Base-by-base conservation (phyloP, 2,888 invertebrate species). In the Stictocephala bisonia region DNA sequence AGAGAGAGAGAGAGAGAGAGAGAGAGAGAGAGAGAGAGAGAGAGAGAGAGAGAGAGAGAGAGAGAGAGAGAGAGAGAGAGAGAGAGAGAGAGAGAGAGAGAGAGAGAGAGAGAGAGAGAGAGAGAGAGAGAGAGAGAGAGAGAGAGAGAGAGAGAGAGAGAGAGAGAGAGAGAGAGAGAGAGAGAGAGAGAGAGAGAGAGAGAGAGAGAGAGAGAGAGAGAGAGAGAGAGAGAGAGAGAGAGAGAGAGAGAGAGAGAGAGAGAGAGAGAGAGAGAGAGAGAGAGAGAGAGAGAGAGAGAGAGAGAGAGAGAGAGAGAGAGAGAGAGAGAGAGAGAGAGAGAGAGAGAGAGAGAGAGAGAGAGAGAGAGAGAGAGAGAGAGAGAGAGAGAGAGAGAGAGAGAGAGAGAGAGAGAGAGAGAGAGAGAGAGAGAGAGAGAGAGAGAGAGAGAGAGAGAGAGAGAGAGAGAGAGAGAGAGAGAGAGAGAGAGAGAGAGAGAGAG, bases 321-420 rank as follows among this genome's bases (percentile, higher is more conserved):
- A 24, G 29, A 41, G 60, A 58, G 60, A 70, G 70, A 27, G 11
- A 35, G 20, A 35, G 13, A 50, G 26, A 31, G n/a, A 31, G 15
- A 48, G 15, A 56, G 2, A 26, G 26, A 9, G 53, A 31, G 69
- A 31, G 31, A 50, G 51, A 22, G 1, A 69, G 69, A 24, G 26
- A 22, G 50, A 31, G 40, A 13, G 48, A 41, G 35, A 73, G 31
- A 15, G 15, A 24, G 29, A 41, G 60, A 58, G 60, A 70, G 70
- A 27, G 11, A 35, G 20, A 35, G 13, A 50, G 26, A 31, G n/a
- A 31, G 15, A 48, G 53, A 31, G 69, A 31, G 31, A 50, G 51
- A 22, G 1, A 69, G 69, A 24, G 26, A 22, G 50, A 31, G 40
- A 13, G 48, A 41, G 35, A 73, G 31, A 15, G 15, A 24, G 29